Percentiles rank a stretch among this genome's conserved stretches.
phyloP scores from a whole-genome alignment of 2,888 invertebrate species.

The Meteorus colon region DNA sequence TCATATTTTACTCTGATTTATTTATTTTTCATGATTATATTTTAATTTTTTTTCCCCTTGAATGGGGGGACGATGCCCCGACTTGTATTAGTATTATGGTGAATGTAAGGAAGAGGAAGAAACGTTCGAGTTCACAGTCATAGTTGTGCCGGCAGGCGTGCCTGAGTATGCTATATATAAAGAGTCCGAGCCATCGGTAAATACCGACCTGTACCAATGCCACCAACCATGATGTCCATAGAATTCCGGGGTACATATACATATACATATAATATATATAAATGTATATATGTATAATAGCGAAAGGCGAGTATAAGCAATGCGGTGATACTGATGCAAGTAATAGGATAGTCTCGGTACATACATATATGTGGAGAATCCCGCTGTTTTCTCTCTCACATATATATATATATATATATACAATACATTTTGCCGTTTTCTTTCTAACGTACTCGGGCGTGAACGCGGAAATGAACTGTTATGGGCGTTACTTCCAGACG shows the following conservation, averaged over 20 bases:
- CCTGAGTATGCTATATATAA: background rate
- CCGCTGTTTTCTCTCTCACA: background rate
- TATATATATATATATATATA: background rate
- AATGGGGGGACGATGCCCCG: conserved; percentile 24
- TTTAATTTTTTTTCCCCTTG: conserved; percentile 8
- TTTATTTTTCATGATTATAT: background rate
- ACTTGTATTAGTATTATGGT: background rate
- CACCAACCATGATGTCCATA: conserved; percentile 38
- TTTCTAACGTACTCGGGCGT: conserved; percentile 57
- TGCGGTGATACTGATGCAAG: conserved; percentile 35
- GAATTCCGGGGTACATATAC: conserved; percentile 4
- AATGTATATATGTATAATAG: conserved; percentile 23
- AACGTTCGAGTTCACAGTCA: conserved; percentile 27
- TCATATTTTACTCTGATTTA: background rate
- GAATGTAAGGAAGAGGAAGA: conserved; percentile 38
- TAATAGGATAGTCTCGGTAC: conserved; percentile 41
- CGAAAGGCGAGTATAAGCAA: conserved; percentile 13
- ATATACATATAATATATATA: conserved; percentile 25
- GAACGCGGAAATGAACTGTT: conserved; percentile 59
- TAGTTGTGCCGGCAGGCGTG: conserved; percentile 29
- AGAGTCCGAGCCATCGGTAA: conserved; percentile 37
- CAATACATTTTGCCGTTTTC: conserved; percentile 40
- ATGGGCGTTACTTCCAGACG: conserved; percentile 51
- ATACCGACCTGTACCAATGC: conserved; percentile 45
- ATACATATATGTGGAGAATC: background rate